Base-by-base conservation (phyloP, 2,113 vertebrate species). In the Gopherus evgoodei region DNA sequence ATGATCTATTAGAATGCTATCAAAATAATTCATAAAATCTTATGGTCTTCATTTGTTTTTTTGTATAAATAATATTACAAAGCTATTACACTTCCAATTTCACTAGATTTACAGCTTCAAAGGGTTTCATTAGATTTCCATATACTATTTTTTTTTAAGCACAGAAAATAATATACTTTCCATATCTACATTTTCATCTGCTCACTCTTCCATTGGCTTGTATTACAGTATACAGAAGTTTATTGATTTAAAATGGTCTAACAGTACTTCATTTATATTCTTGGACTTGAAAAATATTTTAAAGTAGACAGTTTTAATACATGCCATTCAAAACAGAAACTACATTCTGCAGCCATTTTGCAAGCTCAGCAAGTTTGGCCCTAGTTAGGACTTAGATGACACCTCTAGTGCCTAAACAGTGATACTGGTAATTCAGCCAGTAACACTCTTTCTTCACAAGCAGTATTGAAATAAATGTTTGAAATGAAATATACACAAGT, bases 21-120 rank as follows among this genome's bases (percentile, higher is more conserved):
- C 90, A 1, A 0, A 3, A 3, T 78, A 1, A 13, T 0, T 1
- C 0, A 13, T 0, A 0, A 6, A 76, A 44, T 13, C 19, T 25
- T 76, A 22, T 11, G 1, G 11, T 75, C 38, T 44, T n/a, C 35
- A 11, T 59, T 78, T 78, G 12, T 47, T 78, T 47, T 42, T 44
- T 47, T 78, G 24, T 76, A 78, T 78, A 44, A 47, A 78, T 47
- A 78, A 24, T 27, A 22, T 27, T 47, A 29, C 42, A 78, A 47
- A 78, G 42, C 75, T 47, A 44, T 78, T 44, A 78, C 42, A 47
- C 44, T 78, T 78, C 24, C 75, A 47, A 25, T 27, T 22, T 78
- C 44, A 47, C 7, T 47, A 47, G 42, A 72, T 72, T 38, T 72
- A 72, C n/a, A 19, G 9, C 35, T 38, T 72, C n/a, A 21, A n/a